Evolutionary conservation across 1,140 invertebrate genomes (phyloP), one percentile per base, ranked within the genome.

Genomic region (Sitobion miscanthi): DNA sequence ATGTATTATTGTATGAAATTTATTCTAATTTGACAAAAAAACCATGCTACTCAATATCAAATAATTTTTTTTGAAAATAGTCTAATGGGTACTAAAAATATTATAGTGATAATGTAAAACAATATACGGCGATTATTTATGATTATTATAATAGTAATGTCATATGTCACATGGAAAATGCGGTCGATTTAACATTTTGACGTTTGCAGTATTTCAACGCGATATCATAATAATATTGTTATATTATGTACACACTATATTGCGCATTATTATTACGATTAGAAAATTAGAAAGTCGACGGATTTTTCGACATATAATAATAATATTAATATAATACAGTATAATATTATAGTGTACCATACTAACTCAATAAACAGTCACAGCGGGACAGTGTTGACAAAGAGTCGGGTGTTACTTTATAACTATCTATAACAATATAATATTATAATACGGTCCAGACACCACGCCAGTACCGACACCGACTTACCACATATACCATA

Each of bases 221-320:
- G 30, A 69, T 69, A 30, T 69, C 7, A n/a, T 30, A 14, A 30
- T 9, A 17, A 17, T 77, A 17, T 30, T 69, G n/a, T 57, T 14
- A 30, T 57, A 42, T 5, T 4, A 23, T 77, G 5, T 4, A 77
- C 30, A 69, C 8, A 30, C 14, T n/a, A n/a, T 17, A 77, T n/a
- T n/a, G 62, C 14, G 30, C 62, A 14, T 77, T n/a, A 77, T 77
- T 77, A 77, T 42, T 86, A 86, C 83, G 9, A 86, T 45, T 86
- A 86, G 83, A 86, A 86, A 86, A 86, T 86, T 45, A 86, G 83
- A 86, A 86, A 86, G 83, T 45, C 83, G 11, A 25, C 23, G 9
- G 9, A 86, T 45, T 86, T 86, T 86, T 86, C 21, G n/a, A 14
- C 14, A 77, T 35, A 54, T 54, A 54, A 54, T 54, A 54, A 54